phyloP scores from a whole-genome alignment of 2,113 vertebrate species.

The Trichechus manatus region DNA sequence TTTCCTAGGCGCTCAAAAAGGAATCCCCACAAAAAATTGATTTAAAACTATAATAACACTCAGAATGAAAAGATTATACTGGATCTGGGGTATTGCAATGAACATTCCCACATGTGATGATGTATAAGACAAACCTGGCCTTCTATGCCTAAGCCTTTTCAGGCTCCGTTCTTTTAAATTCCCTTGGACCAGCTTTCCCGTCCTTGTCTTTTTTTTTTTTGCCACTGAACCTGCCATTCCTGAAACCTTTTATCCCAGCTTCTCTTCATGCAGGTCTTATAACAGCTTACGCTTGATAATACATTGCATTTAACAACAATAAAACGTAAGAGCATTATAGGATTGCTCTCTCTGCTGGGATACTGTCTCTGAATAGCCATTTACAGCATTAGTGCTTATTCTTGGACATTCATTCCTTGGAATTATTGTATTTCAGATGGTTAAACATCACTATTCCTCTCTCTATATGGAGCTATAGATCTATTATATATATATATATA shows the following conservation, averaged over 20 bases:
- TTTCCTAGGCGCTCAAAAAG: background rate
- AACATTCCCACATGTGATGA: background rate
- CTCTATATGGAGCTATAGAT: background rate
- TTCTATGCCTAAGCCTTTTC: background rate
- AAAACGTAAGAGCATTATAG: background rate
- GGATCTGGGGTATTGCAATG: background rate
- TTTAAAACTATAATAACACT: constrained; percentile 31
- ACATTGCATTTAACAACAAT: background rate
- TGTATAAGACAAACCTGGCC: background rate
- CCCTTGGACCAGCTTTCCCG: background rate
- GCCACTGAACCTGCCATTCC: background rate
- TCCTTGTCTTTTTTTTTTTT: background rate
- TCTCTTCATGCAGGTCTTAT: background rate
- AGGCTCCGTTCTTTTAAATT: background rate
- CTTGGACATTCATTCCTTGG: background rate
- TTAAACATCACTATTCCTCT: background rate
- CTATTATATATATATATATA: background rate
- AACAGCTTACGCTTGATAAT: background rate
- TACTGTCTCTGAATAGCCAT: background rate
- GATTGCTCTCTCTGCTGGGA: background rate
- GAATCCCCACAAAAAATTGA: constrained; percentile 51
- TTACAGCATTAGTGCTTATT: background rate
- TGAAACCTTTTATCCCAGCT: background rate
- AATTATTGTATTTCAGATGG: background rate
- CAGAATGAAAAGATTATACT: constrained; percentile 50